These are phyloP conservation scores for Cossypha niveicapilla DNA, from an alignment of 2,797 vertebrate genomes.

Conservation along the genomic window DNA sequence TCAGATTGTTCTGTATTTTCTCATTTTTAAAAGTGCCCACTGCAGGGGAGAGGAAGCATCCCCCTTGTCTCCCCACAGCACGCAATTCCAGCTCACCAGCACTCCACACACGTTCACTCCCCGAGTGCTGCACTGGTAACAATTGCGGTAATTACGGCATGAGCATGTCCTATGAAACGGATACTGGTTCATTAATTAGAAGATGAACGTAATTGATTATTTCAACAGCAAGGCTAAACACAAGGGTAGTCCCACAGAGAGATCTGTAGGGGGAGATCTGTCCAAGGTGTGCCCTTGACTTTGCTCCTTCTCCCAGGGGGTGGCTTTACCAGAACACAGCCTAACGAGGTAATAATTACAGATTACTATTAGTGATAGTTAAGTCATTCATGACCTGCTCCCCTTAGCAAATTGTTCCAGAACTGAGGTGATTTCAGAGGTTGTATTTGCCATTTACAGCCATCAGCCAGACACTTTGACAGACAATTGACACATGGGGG, in stretches of 20 bases:
- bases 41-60: not conserved
- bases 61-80: not conserved
- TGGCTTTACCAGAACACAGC: not conserved
- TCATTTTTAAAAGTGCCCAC: not conserved
- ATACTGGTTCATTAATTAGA: constrained; percentile 56
- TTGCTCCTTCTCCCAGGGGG: not conserved
- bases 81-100: not conserved
- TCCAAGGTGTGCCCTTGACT: constrained; percentile 39
- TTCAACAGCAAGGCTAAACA: constrained; percentile 44
- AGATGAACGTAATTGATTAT: constrained; percentile 55
- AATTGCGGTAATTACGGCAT: not conserved
- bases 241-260: constrained; percentile 12
- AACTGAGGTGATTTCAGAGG: not conserved
- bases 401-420: not conserved
- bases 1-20: not conserved
- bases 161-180: constrained; percentile 28
- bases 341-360: constrained; percentile 20
- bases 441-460: not conserved
- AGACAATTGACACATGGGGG: not conserved
- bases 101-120: not conserved
- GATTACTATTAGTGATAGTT: not conserved
- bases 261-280: not conserved
- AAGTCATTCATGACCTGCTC: constrained; percentile 6
- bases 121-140: not conserved
- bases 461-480: not conserved